phyloP scores from a whole-genome alignment of 2,113 vertebrate genomes.

The Hyaena hyaena region DNA sequence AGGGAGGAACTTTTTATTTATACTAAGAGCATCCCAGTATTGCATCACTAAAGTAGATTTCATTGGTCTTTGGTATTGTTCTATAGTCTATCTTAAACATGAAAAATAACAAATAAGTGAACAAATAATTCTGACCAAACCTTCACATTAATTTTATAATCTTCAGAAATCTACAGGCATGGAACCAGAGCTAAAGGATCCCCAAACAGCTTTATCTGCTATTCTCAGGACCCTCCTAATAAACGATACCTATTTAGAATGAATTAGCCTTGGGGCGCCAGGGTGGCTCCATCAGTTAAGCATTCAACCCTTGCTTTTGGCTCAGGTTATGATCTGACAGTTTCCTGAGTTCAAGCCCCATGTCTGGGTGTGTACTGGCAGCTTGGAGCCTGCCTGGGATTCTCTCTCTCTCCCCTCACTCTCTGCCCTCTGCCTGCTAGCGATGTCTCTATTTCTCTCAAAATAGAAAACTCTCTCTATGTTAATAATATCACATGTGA shows the following conservation, averaged over 20 bases:
- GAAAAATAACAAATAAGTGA: slow-evolving; percentile 1
- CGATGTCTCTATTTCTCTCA: no score
- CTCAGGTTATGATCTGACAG: no score
- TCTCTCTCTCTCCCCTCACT: no score
- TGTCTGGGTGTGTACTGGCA: no score
- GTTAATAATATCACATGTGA: not conserved
- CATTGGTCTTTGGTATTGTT: not conserved
- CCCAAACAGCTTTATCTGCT: not conserved
- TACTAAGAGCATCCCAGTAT: not conserved
- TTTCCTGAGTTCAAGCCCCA: no score
- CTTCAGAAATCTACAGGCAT: not conserved
- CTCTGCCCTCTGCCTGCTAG: no score
- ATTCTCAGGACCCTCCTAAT: not conserved
- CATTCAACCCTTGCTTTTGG: no score
- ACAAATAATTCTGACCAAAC: not conserved
- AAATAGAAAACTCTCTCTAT: not conserved
- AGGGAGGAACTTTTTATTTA: not conserved
- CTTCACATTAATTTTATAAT: slow-evolving; percentile 1
- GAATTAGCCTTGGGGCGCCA: not conserved
- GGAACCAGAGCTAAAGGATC: not conserved
- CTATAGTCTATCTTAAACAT: not conserved
- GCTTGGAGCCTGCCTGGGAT: no score
- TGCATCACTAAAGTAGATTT: not conserved
- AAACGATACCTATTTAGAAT: not conserved
- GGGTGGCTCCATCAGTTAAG: no score